Evolutionary conservation across 2,113 vertebrate species (phyloP).

Genomic region (Willisornis vidua): DNA sequence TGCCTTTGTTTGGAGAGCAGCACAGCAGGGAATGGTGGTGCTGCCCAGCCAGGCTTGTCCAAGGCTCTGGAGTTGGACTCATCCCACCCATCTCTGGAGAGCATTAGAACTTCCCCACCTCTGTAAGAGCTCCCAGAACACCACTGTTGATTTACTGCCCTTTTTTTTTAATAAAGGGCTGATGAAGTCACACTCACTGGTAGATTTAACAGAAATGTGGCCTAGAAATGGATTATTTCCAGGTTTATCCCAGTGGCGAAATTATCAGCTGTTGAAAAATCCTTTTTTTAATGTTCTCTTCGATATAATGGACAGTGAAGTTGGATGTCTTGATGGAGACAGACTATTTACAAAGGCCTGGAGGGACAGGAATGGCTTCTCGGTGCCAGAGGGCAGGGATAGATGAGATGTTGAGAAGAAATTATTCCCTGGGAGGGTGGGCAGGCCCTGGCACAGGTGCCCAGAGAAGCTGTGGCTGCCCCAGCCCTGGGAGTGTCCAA

Average conservation of each 20-base stretch:
- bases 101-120: background rate
- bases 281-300: background rate
- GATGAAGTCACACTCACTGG: background rate
- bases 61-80: background rate
- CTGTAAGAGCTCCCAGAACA: background rate
- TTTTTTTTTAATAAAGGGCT: background rate
- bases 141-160: background rate
- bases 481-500: background rate
- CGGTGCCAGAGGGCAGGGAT: background rate
- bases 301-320: background rate
- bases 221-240: background rate
- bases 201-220: background rate
- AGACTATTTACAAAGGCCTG: background rate
- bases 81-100: background rate
- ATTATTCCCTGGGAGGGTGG: accelerated
- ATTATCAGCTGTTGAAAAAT: background rate
- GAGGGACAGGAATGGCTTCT: background rate
- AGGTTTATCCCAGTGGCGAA: background rate
- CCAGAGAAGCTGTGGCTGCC: background rate
- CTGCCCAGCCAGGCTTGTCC: background rate
- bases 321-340: background rate
- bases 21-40: background rate
- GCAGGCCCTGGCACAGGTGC: background rate
- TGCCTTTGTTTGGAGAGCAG: accelerated
- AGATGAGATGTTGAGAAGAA: background rate